Evolutionary conservation across 2,888 invertebrate genomes (phyloP), one percentile per base, ranked within the genome.

Genomic region (Brachyptera risi): DNA sequence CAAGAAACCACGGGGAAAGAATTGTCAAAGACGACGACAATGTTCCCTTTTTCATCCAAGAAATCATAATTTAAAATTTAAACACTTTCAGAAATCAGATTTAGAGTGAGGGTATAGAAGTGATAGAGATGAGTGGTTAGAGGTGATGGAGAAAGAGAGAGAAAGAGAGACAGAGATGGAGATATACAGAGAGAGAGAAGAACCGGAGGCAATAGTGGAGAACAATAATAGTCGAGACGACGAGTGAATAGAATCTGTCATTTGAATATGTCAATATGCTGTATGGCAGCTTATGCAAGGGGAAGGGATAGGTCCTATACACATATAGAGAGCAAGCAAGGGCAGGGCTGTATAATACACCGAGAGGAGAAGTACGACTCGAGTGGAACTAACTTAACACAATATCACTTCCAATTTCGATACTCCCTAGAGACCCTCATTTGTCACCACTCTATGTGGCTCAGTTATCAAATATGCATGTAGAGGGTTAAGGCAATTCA

Each of bases 391-490:
- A 54, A 54, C 54, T 54, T 59, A 61, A 61, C 63, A 63, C 63
- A 63, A 63, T 63, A 63, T 63, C 61, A 63, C 63, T 61, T 63
- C 60, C 64, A 62, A 62, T 62, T 51, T 58, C 58, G 62, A 60
- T 47, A 58, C 62, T 62, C 64, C 56, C 64, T 27, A 47, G 64
- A 44, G 64, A 35, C 59, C 56, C 59, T 61, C 58, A 63, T 63
- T 63, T 61, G 63, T 63, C 63, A 56, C 61, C 63, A 56, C 59
- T 59, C 59, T 42, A 37, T 15, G 27, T 38, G n/a, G 56, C 38
- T 19, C 31, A 59, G 62, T 62, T 64, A 64, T 64, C 62, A 64
- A 64, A 64, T 64, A 64, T 64, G 64, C 64, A 64, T 64, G 64
- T 56, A 4, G 50, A n/a, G 37, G 38, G 54, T n/a, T 17, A 23